These are phyloP conservation scores for Troides oblongomaculatus DNA, from an alignment of 2,888 invertebrate species.

Conservation along the genomic window DNA sequence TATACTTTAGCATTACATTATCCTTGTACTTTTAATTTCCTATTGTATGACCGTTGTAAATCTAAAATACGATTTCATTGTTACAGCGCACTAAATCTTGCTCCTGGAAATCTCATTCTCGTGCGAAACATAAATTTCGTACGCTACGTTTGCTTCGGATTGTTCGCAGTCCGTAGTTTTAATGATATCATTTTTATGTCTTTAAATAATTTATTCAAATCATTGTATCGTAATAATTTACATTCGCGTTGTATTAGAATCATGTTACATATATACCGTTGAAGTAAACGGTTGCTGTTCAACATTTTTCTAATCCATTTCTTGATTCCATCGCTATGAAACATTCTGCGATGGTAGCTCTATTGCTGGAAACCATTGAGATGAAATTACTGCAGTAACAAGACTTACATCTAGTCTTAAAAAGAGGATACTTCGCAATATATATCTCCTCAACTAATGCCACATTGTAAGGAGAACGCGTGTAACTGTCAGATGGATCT, in stretches of 20 bases:
- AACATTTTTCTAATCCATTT: too few relatives aligned
- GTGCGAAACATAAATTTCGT: constrained; percentile 7
- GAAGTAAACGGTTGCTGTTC: too few relatives aligned
- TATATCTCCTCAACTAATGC: too few relatives aligned
- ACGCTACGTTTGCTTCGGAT: constrained; percentile 18
- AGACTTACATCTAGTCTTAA: too few relatives aligned
- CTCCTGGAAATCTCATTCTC: constrained; percentile 8
- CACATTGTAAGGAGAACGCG: too few relatives aligned
- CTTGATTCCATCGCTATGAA: too few relatives aligned
- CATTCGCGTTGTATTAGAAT: not conserved
- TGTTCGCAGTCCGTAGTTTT: constrained; percentile 3
- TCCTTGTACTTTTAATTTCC: not conserved
- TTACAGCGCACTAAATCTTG: constrained; percentile 15
- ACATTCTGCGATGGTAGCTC: too few relatives aligned
- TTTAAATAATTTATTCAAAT: not conserved
- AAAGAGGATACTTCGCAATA: too few relatives aligned
- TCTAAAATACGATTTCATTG: constrained; percentile 13
- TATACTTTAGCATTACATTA: not conserved
- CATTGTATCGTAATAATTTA: not conserved
- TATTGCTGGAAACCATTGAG: too few relatives aligned
- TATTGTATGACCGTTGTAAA: not conserved
- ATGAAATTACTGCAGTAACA: too few relatives aligned
- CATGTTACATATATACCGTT: too few relatives aligned
- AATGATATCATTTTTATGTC: not conserved
- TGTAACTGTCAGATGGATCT: too few relatives aligned